phyloP scores from a whole-genome alignment of 2,888 invertebrate genomes.

The Molanna angustata region DNA sequence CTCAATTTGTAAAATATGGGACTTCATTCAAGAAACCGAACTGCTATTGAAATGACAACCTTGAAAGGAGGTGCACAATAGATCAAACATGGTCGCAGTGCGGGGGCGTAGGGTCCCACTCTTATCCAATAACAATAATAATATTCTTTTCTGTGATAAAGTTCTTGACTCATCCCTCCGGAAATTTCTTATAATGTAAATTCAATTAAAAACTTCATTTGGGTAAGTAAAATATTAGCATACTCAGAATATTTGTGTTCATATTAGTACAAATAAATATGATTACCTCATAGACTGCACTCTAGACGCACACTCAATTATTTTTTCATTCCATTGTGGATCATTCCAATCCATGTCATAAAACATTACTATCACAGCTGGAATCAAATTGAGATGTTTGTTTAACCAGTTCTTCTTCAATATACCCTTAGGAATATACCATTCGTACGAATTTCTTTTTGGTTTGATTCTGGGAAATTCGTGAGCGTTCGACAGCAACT shows the following conservation, averaged over 20 bases:
- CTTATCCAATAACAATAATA: too few relatives aligned
- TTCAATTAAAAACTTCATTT: too few relatives aligned
- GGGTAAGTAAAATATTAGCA: neutral
- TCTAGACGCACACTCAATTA: conserved; percentile 87
- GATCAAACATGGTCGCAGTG: too few relatives aligned
- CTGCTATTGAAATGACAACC: too few relatives aligned
- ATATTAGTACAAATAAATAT: neutral
- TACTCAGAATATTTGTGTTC: neutral
- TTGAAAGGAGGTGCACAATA: too few relatives aligned
- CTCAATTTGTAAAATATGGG: too few relatives aligned
- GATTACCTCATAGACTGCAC: conserved; percentile 72
- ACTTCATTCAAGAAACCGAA: too few relatives aligned
- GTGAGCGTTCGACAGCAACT: conserved; percentile 75
- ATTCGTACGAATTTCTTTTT: conserved; percentile 87
- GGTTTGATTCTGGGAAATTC: conserved; percentile 86
- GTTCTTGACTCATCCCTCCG: too few relatives aligned
- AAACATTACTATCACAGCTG: conserved; percentile 91
- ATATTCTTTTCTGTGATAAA: too few relatives aligned
- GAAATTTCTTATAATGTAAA: too few relatives aligned
- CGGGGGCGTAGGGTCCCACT: too few relatives aligned
- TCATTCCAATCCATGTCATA: conserved; percentile 98
- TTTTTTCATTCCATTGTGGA: conserved; percentile 89
- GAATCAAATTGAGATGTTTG: conserved; percentile 86
- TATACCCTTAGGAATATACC: conserved; percentile 93
- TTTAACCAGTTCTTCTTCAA: conserved; percentile 93